A percentile compares a stretch with the other conserved stretches of the same genome.
These are phyloP conservation scores for Callipepla squamata DNA, from an alignment of 2,113 vertebrate species.

Conservation along the genomic window DNA sequence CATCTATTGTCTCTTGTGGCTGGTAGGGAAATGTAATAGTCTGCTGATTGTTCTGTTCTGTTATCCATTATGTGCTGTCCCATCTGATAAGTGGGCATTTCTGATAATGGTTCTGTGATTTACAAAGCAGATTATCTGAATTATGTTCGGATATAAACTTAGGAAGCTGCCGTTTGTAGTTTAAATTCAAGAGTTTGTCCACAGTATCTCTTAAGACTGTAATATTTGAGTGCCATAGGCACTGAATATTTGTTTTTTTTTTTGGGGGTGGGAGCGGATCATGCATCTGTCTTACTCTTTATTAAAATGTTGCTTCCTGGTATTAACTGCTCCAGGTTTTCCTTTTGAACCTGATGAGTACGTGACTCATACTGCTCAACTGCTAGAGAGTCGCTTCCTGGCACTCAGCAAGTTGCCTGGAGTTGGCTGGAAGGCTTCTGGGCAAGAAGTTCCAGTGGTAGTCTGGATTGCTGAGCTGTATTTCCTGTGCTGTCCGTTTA, in stretches of 20 bases:
- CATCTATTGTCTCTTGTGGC: background rate
- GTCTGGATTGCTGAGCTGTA: background rate
- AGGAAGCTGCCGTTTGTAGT: background rate
- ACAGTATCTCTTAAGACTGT: background rate
- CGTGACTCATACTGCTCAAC: background rate
- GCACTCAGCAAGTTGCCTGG: background rate
- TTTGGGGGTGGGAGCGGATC: rapidly evolving
- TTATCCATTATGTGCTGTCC: background rate
- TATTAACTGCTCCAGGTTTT: background rate
- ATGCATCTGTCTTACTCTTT: background rate
- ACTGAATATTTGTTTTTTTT: no score
- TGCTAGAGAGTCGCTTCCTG: background rate
- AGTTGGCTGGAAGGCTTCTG: background rate
- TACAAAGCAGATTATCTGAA: background rate
- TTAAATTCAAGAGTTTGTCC: background rate
- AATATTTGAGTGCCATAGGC: background rate
- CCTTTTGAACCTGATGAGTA: background rate
- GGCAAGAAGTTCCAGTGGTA: background rate
- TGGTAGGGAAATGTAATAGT: background rate
- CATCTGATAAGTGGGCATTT: background rate
- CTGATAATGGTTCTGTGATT: background rate
- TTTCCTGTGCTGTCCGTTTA: background rate
- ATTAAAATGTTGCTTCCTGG: background rate
- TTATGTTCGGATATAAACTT: background rate
- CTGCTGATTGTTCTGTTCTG: background rate